Base-by-base conservation (phyloP, 2,797 vertebrate genomes). In the Percopsis omiscomaycus region DNA sequence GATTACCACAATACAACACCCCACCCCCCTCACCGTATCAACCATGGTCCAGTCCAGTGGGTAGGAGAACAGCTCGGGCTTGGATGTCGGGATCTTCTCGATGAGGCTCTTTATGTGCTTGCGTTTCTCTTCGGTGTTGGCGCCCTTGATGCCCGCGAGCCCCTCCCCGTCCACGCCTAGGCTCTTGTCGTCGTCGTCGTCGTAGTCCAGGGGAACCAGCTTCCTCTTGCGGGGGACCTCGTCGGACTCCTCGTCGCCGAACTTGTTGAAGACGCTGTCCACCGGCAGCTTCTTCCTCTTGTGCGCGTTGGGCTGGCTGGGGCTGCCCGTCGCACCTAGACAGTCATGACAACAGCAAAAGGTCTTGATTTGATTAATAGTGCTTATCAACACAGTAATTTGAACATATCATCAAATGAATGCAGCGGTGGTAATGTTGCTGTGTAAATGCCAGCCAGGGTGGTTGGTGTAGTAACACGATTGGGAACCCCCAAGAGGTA, bases 31-130 rank as follows among this genome's bases (percentile, higher is more conserved):
- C 71, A 93, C 92, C 83, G 91, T 86, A 82, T 93, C 93, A 0
- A 94, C 93, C 73, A 93, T 92, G 3, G 91, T 65, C 93, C 98
- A 99, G 85, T 99, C 98, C 62, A 99, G 91, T 2, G 95, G 94
- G 92, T 98, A 99, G 66, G 94, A 95, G 86, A 99, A 99, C 55
- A 99, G 94, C 86, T 99, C 98, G 0, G 96, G 95, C 88, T 99
- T 99, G 46, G 92, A 96, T 0, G 98, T 99, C 54, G 98, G 98
- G 48, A 99, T 99, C 91, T 99, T 98, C 83, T 99, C 98, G 16
- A 99, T 99, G 15, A 99, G 94, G 86, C 94, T 99, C 87, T 99
- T 99, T 83, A 99, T 98, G 87, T 99, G 96, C 84, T 98, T 97
- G 51, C 96, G 96, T 77, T 99, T 99, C 89, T 99, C 98, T 84